A percentile compares a stretch with the other conserved stretches of the same genome.
These are phyloP conservation scores for Cladopsammia gracilis DNA, from an alignment of 64 coral and sea anemone genomes.

Conservation along the genomic window DNA sequence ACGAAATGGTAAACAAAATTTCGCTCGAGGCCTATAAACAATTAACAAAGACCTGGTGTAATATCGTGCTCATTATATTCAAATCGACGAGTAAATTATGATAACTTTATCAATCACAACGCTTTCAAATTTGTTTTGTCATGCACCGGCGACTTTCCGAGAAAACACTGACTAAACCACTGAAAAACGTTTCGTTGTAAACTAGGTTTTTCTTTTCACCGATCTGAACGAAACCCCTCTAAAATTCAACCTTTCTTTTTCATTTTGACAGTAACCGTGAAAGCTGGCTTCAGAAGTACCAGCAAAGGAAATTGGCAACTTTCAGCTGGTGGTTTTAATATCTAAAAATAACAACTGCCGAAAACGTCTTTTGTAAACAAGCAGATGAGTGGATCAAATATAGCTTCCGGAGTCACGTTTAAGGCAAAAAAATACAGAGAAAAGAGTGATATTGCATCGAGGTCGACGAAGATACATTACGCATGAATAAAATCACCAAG, in stretches of 20 bases:
- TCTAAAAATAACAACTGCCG: slow-evolving; percentile 7
- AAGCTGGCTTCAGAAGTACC: neutral
- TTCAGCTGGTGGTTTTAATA: neutral
- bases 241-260: neutral
- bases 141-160: too few species aligned
- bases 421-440: neutral
- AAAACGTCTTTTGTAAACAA: slow-evolving; percentile 42
- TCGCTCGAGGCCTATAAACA: neutral
- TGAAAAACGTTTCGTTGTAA: too few species aligned
- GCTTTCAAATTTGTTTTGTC: neutral
- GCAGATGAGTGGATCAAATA: neutral
- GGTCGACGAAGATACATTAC: neutral
- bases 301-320: neutral
- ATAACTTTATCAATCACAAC: neutral
- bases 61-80: neutral
- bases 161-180: too few species aligned
- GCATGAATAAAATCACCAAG: neutral
- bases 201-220: neutral
- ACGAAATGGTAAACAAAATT: neutral
- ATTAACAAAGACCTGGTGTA: neutral
- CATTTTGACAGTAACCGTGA: neutral
- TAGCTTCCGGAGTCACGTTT: slow-evolving; percentile 3
- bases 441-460: neutral
- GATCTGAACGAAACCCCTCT: neutral
- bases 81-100: neutral